A percentile compares a stretch with the other conserved stretches of the same genome.
Conservation (phyloP, 2,888 invertebrate species). For the Macropis europaea region DNA sequence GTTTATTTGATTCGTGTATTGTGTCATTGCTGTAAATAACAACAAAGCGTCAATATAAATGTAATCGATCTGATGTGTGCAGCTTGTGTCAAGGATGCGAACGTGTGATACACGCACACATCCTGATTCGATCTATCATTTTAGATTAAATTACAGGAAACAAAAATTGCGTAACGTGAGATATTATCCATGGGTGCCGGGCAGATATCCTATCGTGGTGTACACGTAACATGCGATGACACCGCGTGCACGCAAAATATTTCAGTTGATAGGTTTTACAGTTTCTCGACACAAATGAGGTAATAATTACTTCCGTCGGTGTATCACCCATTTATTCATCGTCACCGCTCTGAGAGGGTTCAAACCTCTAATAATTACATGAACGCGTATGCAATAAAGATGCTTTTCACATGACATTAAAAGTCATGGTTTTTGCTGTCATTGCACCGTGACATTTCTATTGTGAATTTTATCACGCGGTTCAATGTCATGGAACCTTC, state of each 20-base stretch:
- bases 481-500: too few species aligned
- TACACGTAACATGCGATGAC: constrained; percentile 19
- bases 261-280: constrained; percentile 34
- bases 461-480: too few species aligned
- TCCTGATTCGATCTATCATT: not conserved
- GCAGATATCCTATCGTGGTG: constrained; percentile 23
- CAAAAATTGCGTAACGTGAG: constrained; percentile 37
- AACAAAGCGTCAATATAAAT: not conserved
- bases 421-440: too few species aligned
- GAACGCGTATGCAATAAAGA: too few species aligned
- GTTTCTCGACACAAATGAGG: constrained; percentile 19
- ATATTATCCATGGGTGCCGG: constrained; percentile 4
- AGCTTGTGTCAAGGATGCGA: not conserved
- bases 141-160: constrained; percentile 10
- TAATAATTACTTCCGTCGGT: constrained; percentile 47
- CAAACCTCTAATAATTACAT: constrained; percentile 1
- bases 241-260: constrained; percentile 46
- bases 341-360: constrained; percentile 14
- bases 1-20: too few species aligned
- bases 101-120: not conserved
- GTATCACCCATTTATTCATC: constrained; percentile 4
- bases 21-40: not conserved
- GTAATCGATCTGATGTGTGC: not conserved
- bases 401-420: too few species aligned
- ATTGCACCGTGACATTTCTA: too few species aligned